These are phyloP conservation scores for Mesodorylaimus sp. DNA, from an alignment of 2,888 invertebrate genomes.

Conservation along the genomic window DNA sequence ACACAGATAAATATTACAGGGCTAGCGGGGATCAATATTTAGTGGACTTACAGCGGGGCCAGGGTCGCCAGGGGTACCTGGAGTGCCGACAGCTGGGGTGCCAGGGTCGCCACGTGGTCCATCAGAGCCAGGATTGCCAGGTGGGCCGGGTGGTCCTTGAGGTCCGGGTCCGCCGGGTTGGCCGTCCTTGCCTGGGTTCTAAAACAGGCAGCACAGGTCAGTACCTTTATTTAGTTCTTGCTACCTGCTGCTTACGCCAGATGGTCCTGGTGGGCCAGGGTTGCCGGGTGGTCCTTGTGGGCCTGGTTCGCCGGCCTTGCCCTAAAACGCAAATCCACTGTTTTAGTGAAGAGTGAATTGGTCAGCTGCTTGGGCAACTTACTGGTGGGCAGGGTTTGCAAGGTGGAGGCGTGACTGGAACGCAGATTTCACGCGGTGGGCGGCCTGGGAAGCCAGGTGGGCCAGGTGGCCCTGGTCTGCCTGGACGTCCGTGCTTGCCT, in stretches of 20 bases:
- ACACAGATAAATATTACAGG: no score
- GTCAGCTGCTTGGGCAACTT: no score
- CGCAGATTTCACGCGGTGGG: not conserved
- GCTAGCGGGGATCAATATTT: not conserved
- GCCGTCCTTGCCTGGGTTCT: slow-evolving; percentile 1
- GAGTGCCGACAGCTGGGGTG: no score
- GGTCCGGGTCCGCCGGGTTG: slow-evolving; percentile 4
- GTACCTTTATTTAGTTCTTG: no score
- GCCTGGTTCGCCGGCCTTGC: slow-evolving; percentile 8
- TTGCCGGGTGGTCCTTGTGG: slow-evolving; percentile 11
- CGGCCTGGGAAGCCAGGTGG: slow-evolving; percentile 6
- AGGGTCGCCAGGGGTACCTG: not conserved
- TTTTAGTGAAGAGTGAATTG: not conserved
- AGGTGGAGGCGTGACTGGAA: slow-evolving; percentile 1
- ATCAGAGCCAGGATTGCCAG: slow-evolving; percentile 7
- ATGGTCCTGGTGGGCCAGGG: slow-evolving; percentile 10
- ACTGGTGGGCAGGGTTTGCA: slow-evolving; percentile 9
- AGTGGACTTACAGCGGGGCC: not conserved
- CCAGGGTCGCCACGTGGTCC: slow-evolving; percentile 1
- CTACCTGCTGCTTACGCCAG: no score
- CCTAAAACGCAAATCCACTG: no score
- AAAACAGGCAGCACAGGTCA: no score
- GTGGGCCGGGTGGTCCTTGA: slow-evolving; percentile 5
- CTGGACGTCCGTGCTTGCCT: slow-evolving; percentile 6
- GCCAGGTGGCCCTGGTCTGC: slow-evolving; percentile 8